phyloP scores from a whole-genome alignment of 2,888 invertebrate genomes.

The Anthophora plumipes region DNA sequence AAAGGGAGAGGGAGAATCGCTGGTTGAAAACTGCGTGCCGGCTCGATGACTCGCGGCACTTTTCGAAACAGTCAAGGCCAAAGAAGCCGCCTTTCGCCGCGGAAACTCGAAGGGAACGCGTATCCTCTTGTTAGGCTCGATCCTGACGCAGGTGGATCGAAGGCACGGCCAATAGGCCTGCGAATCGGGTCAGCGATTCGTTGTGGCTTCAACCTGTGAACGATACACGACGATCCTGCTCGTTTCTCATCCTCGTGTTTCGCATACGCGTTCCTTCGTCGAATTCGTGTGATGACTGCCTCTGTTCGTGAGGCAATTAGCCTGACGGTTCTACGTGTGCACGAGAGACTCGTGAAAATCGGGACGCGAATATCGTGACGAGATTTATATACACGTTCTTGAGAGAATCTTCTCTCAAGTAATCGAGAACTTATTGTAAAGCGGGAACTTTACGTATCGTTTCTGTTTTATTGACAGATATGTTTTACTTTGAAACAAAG shows the following conservation, averaged over 20 bases:
- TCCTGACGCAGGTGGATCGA: constrained; percentile 64
- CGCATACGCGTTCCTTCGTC: not conserved
- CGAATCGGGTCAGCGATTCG: constrained; percentile 73
- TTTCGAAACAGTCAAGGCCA: constrained; percentile 56
- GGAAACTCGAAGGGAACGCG: constrained; percentile 40
- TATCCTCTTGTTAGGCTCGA: constrained; percentile 43
- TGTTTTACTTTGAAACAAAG: no score
- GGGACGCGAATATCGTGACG: no score
- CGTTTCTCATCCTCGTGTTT: constrained; percentile 41
- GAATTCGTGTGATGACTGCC: not conserved
- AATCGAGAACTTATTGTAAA: no score
- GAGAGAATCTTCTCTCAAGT: no score
- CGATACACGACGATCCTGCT: constrained; percentile 36
- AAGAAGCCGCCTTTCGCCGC: constrained; percentile 44
- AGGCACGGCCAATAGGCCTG: constrained; percentile 54
- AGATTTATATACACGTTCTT: no score
- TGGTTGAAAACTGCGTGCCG: constrained; percentile 38
- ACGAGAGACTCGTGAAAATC: no score
- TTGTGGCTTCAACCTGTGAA: constrained; percentile 24
- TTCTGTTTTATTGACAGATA: no score
- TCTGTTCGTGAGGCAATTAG: not conserved
- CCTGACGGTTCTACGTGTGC: no score
- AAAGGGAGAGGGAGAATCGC: constrained; percentile 19
- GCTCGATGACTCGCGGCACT: constrained; percentile 35
- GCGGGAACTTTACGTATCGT: no score